Evolutionary conservation across 2,113 vertebrate genomes (phyloP).

Genomic region (Oreochromis tanganicae): DNA sequence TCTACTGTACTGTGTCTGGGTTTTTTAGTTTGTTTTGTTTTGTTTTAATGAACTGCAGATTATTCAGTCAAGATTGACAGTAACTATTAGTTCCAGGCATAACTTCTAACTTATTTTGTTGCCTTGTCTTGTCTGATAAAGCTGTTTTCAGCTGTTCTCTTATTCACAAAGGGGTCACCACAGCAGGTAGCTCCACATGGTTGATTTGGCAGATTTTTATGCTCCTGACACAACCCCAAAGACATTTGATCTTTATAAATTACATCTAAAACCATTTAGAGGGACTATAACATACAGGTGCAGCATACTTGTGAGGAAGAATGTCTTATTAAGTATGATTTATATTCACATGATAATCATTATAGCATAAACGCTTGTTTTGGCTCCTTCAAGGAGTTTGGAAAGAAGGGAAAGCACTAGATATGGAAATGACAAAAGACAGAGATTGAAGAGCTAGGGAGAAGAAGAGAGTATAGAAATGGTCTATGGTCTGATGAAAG

Average conservation of each 20-base stretch:
- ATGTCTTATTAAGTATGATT: background rate
- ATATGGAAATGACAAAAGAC: slow-evolving; percentile 20
- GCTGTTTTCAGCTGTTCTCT: background rate
- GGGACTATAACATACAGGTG: background rate
- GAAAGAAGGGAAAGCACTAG: background rate
- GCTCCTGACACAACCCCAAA: background rate
- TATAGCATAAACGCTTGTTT: background rate
- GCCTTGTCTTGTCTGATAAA: background rate
- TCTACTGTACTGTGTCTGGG: background rate
- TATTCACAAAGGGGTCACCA: background rate
- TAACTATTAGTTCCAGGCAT: background rate
- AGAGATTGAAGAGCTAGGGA: background rate
- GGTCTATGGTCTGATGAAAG: slow-evolving; percentile 37
- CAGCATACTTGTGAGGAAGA: background rate
- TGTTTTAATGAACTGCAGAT: background rate
- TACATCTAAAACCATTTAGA: background rate
- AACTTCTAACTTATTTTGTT: background rate
- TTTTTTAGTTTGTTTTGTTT: background rate
- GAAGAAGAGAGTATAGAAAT: slow-evolving; percentile 30
- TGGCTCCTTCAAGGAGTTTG: background rate
- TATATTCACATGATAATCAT: background rate
- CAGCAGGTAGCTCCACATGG: background rate
- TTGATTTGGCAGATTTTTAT: background rate
- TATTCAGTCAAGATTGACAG: background rate
- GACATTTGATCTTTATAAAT: background rate